A percentile compares a stretch with the other conserved stretches of the same genome.
Conservation (phyloP, 2,797 vertebrate genomes). For the Rhinoraja longicauda region DNA sequence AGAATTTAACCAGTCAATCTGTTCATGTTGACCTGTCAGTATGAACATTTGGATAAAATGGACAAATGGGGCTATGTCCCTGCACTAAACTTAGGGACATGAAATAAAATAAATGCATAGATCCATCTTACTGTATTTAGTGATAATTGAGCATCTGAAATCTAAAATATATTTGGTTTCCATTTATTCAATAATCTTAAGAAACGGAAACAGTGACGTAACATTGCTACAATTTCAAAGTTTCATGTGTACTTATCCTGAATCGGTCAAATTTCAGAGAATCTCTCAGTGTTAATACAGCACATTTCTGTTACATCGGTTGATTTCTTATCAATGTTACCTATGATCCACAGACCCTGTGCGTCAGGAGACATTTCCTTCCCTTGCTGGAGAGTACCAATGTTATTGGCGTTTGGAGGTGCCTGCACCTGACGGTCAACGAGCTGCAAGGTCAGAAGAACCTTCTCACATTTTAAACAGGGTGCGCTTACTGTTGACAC, state of each 20-base stretch:
- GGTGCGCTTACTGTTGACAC: neutral
- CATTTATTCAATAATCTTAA: neutral
- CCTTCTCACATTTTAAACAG: conserved; percentile 26
- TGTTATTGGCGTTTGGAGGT: neutral
- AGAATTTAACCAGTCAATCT: no score
- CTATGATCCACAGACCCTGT: neutral
- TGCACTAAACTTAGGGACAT: neutral
- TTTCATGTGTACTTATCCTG: neutral
- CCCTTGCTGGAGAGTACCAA: conserved; percentile 19
- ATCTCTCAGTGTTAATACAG: neutral
- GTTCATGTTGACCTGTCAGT: no score
- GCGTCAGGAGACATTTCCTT: neutral
- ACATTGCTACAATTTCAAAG: neutral
- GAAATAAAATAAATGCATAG: neutral
- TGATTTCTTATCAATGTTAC: neutral
- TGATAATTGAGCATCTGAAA: neutral
- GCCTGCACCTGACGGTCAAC: neutral
- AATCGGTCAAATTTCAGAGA: neutral
- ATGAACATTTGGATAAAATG: neutral
- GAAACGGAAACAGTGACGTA: neutral
- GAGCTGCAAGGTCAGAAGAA: neutral
- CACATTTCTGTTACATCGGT: conserved; percentile 3
- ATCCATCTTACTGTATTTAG: neutral
- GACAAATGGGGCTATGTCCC: neutral
- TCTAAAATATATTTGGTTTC: neutral